These are phyloP conservation scores for Argyra leucocephala DNA, from an alignment of 2,888 invertebrate genomes.

Conservation along the genomic window DNA sequence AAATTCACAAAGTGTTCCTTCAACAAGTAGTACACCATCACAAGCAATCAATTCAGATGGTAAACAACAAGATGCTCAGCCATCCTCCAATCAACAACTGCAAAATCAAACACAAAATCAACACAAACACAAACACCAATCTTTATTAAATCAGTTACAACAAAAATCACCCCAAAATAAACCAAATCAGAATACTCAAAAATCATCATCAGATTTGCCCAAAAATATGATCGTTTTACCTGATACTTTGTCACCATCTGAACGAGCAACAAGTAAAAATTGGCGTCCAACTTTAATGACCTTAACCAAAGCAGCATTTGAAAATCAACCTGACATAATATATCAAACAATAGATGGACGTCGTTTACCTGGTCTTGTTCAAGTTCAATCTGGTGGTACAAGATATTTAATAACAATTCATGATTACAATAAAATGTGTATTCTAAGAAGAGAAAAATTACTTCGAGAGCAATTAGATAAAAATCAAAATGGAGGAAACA, in stretches of 20 bases:
- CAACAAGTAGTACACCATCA: neutral
- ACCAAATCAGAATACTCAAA: slow-evolving; percentile 34
- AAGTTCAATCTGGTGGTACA: slow-evolving; percentile 67
- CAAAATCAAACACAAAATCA: slow-evolving; percentile 26
- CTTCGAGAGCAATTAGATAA: slow-evolving; percentile 49
- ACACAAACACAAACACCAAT: slow-evolving; percentile 24
- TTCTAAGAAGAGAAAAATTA: slow-evolving; percentile 57
- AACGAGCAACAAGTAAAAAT: slow-evolving; percentile 48
- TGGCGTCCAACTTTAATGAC: slow-evolving; percentile 66
- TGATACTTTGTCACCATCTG: slow-evolving; percentile 42
- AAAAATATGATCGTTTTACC: slow-evolving; percentile 39
- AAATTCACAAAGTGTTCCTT: slow-evolving; percentile 9
- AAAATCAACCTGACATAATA: slow-evolving; percentile 37
- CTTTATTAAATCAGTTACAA: slow-evolving; percentile 27
- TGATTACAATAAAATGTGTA: slow-evolving; percentile 72
- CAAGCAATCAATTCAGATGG: neutral
- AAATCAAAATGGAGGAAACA: slow-evolving; percentile 21
- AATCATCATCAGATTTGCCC: slow-evolving; percentile 32
- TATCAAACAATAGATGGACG: slow-evolving; percentile 53
- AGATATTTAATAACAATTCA: slow-evolving; percentile 68
- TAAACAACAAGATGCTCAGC: slow-evolving; percentile 8
- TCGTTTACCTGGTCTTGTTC: slow-evolving; percentile 55
- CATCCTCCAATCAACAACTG: slow-evolving; percentile 13
- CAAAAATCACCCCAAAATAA: slow-evolving; percentile 25
- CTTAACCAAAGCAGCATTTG: slow-evolving; percentile 45